Evolutionary conservation across 1,140 invertebrate species (phyloP).

Genomic region (Cheumatopsyche charites): DNA sequence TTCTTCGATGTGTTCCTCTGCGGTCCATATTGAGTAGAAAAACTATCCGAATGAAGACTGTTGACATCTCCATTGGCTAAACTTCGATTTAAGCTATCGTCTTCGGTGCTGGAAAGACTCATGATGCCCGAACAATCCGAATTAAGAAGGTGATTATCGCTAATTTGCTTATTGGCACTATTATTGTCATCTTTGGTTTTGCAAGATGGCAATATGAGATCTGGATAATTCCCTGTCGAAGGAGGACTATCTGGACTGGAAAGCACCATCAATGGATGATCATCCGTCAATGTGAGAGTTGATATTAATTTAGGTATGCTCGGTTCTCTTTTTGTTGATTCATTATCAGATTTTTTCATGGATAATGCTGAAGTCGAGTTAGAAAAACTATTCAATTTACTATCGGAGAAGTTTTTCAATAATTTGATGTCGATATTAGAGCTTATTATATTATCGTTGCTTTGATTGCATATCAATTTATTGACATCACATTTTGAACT

Average conservation of each 20-base stretch:
- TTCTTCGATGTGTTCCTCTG: conserved; percentile 47
- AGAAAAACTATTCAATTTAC: neutral
- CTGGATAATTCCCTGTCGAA: conserved; percentile 44
- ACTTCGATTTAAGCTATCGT: conserved; percentile 46
- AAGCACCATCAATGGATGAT: conserved; percentile 47
- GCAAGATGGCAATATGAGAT: conserved; percentile 42
- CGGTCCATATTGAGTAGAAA: conserved; percentile 41
- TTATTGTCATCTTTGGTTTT: conserved; percentile 20
- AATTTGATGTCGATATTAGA: conserved; percentile 2
- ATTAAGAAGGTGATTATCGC: conserved; percentile 36
- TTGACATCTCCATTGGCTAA: conserved; percentile 42
- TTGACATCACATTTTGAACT: conserved; percentile 23
- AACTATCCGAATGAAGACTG: conserved; percentile 43
- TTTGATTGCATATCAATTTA: conserved; percentile 12
- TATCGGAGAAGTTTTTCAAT: neutral
- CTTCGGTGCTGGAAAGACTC: conserved; percentile 45
- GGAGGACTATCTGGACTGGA: conserved; percentile 48
- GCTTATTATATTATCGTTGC: conserved; percentile 24
- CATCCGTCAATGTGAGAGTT: conserved; percentile 44
- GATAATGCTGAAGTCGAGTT: neutral
- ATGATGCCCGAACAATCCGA: conserved; percentile 45
- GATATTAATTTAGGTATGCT: conserved; percentile 38
- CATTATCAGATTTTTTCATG: conserved; percentile 2
- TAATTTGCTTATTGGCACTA: conserved; percentile 16
- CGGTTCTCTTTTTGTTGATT: neutral